phyloP scores from a whole-genome alignment of 2,888 invertebrate genomes.

The Caradrina kadenii region DNA sequence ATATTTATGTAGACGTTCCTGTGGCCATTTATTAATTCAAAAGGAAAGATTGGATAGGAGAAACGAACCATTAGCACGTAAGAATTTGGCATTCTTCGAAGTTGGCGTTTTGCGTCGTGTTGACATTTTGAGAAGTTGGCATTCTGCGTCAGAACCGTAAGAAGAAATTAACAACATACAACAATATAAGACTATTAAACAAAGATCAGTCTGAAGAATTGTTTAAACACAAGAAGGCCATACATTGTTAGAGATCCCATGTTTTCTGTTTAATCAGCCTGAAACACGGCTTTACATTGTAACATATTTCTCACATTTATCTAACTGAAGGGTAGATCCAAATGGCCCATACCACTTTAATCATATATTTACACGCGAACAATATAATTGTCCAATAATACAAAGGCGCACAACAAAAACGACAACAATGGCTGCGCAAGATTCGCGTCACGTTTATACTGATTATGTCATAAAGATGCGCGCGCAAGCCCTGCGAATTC shows the following conservation, averaged over 20 bases:
- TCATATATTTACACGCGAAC: constrained; percentile 40
- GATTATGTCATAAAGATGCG: constrained; percentile 61
- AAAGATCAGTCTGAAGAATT: not conserved
- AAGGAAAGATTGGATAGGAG: no score
- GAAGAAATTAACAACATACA: no score
- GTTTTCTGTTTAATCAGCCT: constrained; percentile 6
- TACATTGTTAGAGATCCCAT: not conserved
- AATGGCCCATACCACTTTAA: constrained; percentile 11
- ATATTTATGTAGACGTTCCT: no score
- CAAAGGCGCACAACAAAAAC: constrained; percentile 52
- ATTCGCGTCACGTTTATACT: constrained; percentile 60
- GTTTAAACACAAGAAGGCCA: not conserved
- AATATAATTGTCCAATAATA: constrained; percentile 40
- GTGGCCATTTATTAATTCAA: no score
- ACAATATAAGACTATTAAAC: no score
- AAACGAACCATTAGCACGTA: no score
- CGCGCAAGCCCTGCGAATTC: constrained; percentile 51
- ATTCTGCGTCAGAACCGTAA: no score
- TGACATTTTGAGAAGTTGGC: no score
- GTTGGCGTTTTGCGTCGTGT: no score
- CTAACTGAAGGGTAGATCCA: constrained; percentile 1
- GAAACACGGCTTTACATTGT: constrained; percentile 2
- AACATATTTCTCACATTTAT: constrained; percentile 2
- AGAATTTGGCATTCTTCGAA: no score
- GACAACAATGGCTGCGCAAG: constrained; percentile 47